Percentiles rank a stretch among this genome's conserved stretches.
Conservation (phyloP, 1,140 invertebrate genomes). For the Bombus superbus region DNA sequence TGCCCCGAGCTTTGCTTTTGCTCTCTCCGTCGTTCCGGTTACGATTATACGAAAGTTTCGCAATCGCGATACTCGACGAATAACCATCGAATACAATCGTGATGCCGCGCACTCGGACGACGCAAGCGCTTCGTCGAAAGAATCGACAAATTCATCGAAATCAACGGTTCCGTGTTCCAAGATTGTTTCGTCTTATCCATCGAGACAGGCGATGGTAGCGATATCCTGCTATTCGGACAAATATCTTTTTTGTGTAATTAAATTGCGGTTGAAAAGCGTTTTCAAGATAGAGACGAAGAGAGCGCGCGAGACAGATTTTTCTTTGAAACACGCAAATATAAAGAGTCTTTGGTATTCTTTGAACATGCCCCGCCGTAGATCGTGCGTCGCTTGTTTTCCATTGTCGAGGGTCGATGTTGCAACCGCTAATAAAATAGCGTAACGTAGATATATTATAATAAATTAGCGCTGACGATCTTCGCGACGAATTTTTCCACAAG, state of each 20-base stretch:
- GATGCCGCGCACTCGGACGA: too few species aligned
- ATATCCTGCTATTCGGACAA: neutral
- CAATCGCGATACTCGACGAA: slow-evolving; percentile 32
- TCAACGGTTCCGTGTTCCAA: neutral
- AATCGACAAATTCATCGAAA: neutral
- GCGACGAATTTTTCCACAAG: too few species aligned
- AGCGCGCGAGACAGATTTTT: too few species aligned
- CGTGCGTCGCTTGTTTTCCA: neutral
- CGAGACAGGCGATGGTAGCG: too few species aligned
- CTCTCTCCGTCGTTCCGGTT: slow-evolving; percentile 51
- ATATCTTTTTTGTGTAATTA: fast-evolving
- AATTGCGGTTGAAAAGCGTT: neutral
- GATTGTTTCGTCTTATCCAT: neutral
- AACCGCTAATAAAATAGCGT: neutral
- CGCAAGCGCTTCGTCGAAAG: too few species aligned
- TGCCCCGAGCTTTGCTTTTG: slow-evolving; percentile 58
- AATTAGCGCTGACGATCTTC: too few species aligned
- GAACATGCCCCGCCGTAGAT: too few species aligned
- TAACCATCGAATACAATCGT: neutral
- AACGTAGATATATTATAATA: too few species aligned
- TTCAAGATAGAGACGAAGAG: too few species aligned
- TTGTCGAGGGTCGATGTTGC: neutral
- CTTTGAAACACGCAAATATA: too few species aligned
- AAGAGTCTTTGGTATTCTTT: too few species aligned
- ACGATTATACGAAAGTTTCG: slow-evolving; percentile 49